phyloP scores from a whole-genome alignment of 2,113 vertebrate species.

The Larimichthys polyactis region DNA sequence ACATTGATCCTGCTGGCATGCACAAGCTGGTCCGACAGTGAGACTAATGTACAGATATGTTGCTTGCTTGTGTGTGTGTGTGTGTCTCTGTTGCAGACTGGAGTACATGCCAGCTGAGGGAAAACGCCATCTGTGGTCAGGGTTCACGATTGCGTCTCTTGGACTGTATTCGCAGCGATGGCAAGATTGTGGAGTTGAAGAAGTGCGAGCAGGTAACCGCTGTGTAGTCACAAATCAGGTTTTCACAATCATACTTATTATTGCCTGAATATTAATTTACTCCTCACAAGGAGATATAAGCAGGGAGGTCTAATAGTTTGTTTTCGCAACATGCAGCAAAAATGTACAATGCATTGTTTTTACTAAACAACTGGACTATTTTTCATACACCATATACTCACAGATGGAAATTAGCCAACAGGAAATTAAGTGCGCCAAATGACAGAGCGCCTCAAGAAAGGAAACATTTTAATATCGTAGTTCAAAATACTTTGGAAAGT shows the following conservation, averaged over 20 bases:
- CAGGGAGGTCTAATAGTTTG: neutral
- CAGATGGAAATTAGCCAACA: neutral
- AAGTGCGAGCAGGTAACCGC: slow-evolving; percentile 88
- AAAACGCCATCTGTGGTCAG: slow-evolving; percentile 89
- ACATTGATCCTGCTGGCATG: neutral
- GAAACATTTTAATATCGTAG: neutral
- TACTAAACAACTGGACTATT: neutral
- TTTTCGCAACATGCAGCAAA: neutral
- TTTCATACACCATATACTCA: neutral
- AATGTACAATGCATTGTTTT: neutral
- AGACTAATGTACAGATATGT: slow-evolving; percentile 19
- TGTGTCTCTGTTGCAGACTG: slow-evolving; percentile 86
- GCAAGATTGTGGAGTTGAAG: slow-evolving; percentile 81
- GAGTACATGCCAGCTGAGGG: slow-evolving; percentile 93
- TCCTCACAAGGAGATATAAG: neutral
- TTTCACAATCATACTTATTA: neutral
- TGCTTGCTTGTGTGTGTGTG: neutral
- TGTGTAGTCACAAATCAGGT: neutral
- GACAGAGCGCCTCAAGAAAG: neutral
- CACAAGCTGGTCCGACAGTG: neutral
- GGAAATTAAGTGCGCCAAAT: neutral
- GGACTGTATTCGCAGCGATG: slow-evolving; percentile 92
- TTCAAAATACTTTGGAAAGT: neutral
- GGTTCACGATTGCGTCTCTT: slow-evolving; percentile 87
- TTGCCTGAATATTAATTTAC: neutral